Evolutionary conservation across 2,888 invertebrate genomes (phyloP), one percentile per base, ranked within the genome.

Genomic region (Thymelicus sylvestris): DNA sequence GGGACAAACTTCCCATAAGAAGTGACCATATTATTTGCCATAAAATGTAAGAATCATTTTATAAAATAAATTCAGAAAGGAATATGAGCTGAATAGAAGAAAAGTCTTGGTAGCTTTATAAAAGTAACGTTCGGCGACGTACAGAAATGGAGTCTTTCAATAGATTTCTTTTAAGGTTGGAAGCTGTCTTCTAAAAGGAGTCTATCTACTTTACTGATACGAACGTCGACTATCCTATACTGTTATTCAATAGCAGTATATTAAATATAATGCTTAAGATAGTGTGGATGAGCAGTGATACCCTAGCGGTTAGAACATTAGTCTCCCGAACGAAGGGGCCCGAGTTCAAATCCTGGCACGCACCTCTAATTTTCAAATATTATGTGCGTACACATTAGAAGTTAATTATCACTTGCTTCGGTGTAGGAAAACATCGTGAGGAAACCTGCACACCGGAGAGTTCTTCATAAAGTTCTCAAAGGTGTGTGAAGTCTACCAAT

Each of bases 151-250:
- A 24, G 48, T 67, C 48, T 57, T 60, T 47, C 64, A 50, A 50
- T 64, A 47, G 47, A 68, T 57, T 63, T 68, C 68, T 63, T 63
- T 68, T 31, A 61, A 55, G 44, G 67, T 44, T 44, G 62, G 61
- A 55, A 68, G 57, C 68, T 68, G 38, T n/a, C 31, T 41, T 55
- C 12, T 57, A 47, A 68, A 68, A 44, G 44, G 44, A 63, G 39
- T 10, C n/a, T 55, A 61, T 61, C 61, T n/a, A 24, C 59, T 50
- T 41, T 67, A 67, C 44, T 61, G 59, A 59, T 59, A 59, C 47
- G 31, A 44, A 57, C 31, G 4, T 38, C 60, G 41, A 41, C 31
- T 57, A 66, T 47, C 31, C 57, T 59, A 24, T 44, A 57, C 41
- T 24, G 12, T 24, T 19, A 55, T 65, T 31, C 12, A 52, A 19